Percentiles rank a stretch among this genome's conserved stretches.
Evolutionary conservation across 2,888 invertebrate species (phyloP).

Genomic region (Nomada fucata): DNA sequence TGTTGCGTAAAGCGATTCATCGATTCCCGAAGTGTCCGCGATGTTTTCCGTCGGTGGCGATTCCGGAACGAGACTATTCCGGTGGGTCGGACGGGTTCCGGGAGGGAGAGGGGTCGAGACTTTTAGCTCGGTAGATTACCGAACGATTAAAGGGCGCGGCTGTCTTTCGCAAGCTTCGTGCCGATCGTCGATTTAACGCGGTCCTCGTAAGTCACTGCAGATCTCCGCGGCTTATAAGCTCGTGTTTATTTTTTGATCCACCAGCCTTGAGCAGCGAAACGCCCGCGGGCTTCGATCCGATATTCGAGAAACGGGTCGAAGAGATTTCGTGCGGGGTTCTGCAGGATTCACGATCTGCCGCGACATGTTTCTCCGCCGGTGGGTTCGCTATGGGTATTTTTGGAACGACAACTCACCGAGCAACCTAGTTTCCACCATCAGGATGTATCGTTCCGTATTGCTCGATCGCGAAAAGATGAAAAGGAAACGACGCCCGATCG

Average conservation of each 20-base stretch:
- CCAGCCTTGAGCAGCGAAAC: constrained; percentile 36
- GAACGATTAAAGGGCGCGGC: not conserved
- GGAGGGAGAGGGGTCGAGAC: too few relatives aligned
- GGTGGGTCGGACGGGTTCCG: too few relatives aligned
- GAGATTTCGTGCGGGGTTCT: constrained; percentile 23
- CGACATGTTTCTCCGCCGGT: constrained; percentile 69
- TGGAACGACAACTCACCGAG: constrained; percentile 70
- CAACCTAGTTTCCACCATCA: constrained; percentile 71
- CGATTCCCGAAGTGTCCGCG: not conserved
- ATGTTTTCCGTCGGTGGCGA: not conserved
- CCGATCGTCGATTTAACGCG: constrained; percentile 21
- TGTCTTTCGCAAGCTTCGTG: not conserved
- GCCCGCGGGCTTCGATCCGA: constrained; percentile 10
- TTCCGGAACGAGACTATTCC: not conserved
- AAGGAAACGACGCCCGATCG: too few relatives aligned
- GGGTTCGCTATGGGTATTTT: constrained; percentile 71
- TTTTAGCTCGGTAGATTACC: too few relatives aligned
- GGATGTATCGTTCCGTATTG: constrained; percentile 54
- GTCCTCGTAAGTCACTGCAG: constrained; percentile 2
- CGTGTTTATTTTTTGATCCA: constrained; percentile 50
- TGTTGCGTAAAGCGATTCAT: constrained; percentile 44
- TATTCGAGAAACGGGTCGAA: constrained; percentile 14
- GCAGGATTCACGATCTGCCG: constrained; percentile 47
- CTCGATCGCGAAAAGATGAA: constrained; percentile 42
- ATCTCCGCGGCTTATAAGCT: constrained; percentile 7